Conservation (phyloP, 2,797 vertebrate genomes). For the Limnodromus scolopaceus region DNA sequence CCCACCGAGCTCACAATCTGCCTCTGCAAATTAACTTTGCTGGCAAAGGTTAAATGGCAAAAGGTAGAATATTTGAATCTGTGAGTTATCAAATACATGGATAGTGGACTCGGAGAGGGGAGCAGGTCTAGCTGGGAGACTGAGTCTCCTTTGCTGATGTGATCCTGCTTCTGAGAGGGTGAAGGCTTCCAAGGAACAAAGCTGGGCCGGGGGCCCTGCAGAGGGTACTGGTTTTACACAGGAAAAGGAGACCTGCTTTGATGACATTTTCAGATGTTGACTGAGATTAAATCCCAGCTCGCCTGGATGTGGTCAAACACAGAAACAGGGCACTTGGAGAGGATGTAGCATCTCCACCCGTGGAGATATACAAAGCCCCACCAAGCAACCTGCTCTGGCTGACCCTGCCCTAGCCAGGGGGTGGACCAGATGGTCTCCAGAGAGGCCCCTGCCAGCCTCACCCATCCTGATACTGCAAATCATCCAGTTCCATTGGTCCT, state of each 20-base stretch:
- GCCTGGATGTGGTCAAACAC: neutral
- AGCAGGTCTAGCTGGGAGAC: neutral
- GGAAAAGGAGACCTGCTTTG: neutral
- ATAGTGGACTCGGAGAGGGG: neutral
- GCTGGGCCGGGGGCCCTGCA: neutral
- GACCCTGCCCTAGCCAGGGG: neutral
- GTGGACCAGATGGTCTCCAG: neutral
- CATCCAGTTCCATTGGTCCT: neutral
- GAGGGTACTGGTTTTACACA: neutral
- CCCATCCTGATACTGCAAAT: neutral
- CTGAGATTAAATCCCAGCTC: neutral
- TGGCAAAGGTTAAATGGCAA: conserved; percentile 30
- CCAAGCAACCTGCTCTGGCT: accelerated
- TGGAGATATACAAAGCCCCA: neutral
- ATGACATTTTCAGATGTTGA: neutral
- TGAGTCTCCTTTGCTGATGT: neutral
- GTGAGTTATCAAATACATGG: neutral
- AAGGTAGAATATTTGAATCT: conserved; percentile 6
- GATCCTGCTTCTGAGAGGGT: neutral
- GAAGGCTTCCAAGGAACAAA: neutral
- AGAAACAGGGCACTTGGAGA: neutral
- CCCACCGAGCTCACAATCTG: conserved; percentile 47
- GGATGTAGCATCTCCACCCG: neutral
- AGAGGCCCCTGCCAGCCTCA: neutral
- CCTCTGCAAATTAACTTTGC: conserved; percentile 47